Base-by-base conservation (phyloP, 2,888 invertebrate species). In the Noctua janthe region DNA sequence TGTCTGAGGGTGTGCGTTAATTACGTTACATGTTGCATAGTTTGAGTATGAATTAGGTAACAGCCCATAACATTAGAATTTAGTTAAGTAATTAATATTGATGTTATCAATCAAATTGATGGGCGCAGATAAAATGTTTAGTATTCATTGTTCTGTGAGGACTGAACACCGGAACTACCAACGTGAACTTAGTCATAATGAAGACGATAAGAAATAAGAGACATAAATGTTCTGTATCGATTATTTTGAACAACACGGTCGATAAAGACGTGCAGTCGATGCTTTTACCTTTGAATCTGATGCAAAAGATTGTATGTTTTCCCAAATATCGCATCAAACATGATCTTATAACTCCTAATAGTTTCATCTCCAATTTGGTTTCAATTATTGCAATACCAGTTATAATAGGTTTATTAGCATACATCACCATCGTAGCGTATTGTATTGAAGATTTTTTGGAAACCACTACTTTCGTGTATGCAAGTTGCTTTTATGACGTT, bases 211-310 rank as follows among this genome's bases (percentile, higher is more conserved):
- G 11, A 66, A 74, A 74, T 35, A 66, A 29, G 17, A 64, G 20
- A 64, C 15, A 35, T 43, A 59, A 59, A 49, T 49, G 35, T 59
- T 35, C 49, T 1, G 35, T 72, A 11, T 17, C 17, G 7, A 74
- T 43, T 17, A 64, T 29, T 69, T n/a, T 4, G 15, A 59, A 29
- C 20, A 62, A 69, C 51, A 51, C 6, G 2, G 77, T 77, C 0
- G 78, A 76, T 23, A 59, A 39, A 43, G 76, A 78, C 59, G 49
- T 78, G 29, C 69, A 70, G 5, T 78, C 69, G 0, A 59, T 76
- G 35, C 49, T 78, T 35, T 59, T 78, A 0, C 76, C 39, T 39
- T 39, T 39, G 5, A 39, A 39, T 39, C 39, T 39, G 39, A 39
- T 39, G 39, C 39, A 5, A n/a, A 17, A 49, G 17, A 11, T 76